Evolutionary conservation across 2,888 invertebrate species (phyloP).

Genomic region (Lasioglossum marginatum): DNA sequence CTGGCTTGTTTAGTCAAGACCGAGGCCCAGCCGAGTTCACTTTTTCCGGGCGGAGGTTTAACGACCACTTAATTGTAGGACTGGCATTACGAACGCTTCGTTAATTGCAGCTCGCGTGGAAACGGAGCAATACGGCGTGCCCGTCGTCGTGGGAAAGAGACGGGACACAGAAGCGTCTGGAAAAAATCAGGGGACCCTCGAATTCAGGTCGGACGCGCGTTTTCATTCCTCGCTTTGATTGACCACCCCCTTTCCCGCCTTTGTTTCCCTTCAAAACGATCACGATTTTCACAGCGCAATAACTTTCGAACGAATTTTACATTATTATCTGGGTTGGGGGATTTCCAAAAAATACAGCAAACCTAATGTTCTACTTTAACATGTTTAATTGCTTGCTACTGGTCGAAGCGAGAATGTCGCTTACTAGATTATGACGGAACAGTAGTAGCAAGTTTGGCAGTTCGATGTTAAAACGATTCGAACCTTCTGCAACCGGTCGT

Average conservation of each 20-base stretch:
- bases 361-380: no score
- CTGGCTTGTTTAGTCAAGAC: slow-evolving; percentile 35
- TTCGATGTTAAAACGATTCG: background rate
- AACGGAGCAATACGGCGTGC: slow-evolving; percentile 50
- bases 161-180: background rate
- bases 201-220: background rate
- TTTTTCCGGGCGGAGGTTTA: slow-evolving; percentile 62
- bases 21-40: slow-evolving; percentile 26
- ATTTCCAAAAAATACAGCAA: no score
- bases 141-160: slow-evolving; percentile 49
- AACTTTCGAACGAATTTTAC: background rate
- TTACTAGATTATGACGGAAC: no score
- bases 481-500: background rate
- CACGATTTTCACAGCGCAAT: background rate
- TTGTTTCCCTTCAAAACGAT: background rate
- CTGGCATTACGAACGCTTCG: slow-evolving; percentile 53
- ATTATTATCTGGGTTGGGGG: no score
- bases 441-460: background rate
- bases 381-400: no score
- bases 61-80: slow-evolving; percentile 67
- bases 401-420: no score
- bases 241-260: background rate
- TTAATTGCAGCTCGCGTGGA: slow-evolving; percentile 63
- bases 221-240: background rate
- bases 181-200: background rate